Evolutionary conservation across 2,888 invertebrate species (phyloP), one percentile per base, ranked within the genome.

Genomic region (Cerceris ruficornis): DNA sequence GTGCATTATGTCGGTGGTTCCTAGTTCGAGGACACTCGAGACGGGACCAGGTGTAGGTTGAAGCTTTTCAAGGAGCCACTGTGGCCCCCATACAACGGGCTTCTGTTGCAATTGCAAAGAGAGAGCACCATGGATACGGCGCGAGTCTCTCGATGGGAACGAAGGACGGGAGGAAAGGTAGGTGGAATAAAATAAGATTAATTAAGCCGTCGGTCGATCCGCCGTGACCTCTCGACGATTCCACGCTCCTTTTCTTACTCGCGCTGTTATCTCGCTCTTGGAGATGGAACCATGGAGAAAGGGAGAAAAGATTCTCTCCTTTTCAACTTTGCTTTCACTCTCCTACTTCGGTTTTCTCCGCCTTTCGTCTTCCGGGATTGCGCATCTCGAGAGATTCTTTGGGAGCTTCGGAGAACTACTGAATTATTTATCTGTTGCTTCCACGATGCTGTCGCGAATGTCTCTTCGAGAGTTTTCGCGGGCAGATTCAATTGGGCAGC

Each of bases 1-100:
- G 61, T 62, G 80, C 71, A 81, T 81, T 80, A 80, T 78, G 81
- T 58, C 69, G 69, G 60, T 59, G 78, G 75, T 77, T 81, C 61
- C 78, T 78, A 75, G 78, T 81, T 81, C 81, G 81, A 81, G 81
- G 72, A 65, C 71, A 81, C 81, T 82, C 66, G 66, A 81, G 67
- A 14, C 64, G 50, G 55, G 73, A 60, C 78, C 78, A 82, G 81
- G 81, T 82, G 78, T 65, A 71, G 62, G 61, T 75, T 69, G 73
- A 75, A 82, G 78, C 49, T 73, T 81, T 67, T 81, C 65, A 73
- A 82, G 75, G 72, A 77, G 81, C 39, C 68, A 77, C 77, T 75
- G 71, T 79, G 58, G 58, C 50, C 66, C 62, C n/a, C 43, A 50
- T 28, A 61, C 77, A 67, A 79, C 77, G 77, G 62, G 66, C 69